Evolutionary conservation across 2,797 vertebrate species (phyloP), one percentile per base, ranked within the genome.

Genomic region (Scyliorhinus canicula): DNA sequence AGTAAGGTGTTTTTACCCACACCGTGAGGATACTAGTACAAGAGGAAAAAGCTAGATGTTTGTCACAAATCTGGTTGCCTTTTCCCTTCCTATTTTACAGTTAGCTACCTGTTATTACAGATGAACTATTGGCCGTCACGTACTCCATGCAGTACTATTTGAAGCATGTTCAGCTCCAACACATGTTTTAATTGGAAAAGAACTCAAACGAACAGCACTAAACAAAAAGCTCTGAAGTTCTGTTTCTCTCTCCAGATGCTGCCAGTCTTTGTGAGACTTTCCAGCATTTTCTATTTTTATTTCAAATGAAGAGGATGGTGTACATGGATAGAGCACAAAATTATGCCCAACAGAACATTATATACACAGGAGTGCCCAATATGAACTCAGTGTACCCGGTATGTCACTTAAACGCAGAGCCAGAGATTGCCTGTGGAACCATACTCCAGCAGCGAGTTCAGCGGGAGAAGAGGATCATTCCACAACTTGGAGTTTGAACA

Each of bases 1-100:
- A 99, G 98, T 90, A 99, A 98, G 1, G 99, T 99, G 97, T 99
- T 99, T 97, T 98, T 99, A 40, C 99, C 99, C 16, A 99, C 99
- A 0, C 99, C 99, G 0, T 99, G 99, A 0, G 99, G 99, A 95
- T 99, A 99, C 99, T 99, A 96, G 0, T 3, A 95, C 35, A 47
- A 63, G n/a, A 44, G 88, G n/a, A 91, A 65, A 65, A 91, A 44
- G 44, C n/a, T 9, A 44, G 21, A 91, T 65, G 55, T n/a, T 88
- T 44, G n/a, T n/a, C 86, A 60, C 57, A 60, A 77, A 60, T 21
- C 35, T 60, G 35, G n/a, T 31, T 40, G 26, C 26, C 40, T 21
- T 47, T 82, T 82, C 24, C 79, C 21, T 82, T 40, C 14, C 57
- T 91, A 65, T 44, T 91, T 65, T 65, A 91, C n/a, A 91, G 47